A percentile compares a stretch with the other conserved stretches of the same genome.
Evolutionary conservation across 2,797 vertebrate genomes (phyloP).

Genomic region (Naso thynnoides): DNA sequence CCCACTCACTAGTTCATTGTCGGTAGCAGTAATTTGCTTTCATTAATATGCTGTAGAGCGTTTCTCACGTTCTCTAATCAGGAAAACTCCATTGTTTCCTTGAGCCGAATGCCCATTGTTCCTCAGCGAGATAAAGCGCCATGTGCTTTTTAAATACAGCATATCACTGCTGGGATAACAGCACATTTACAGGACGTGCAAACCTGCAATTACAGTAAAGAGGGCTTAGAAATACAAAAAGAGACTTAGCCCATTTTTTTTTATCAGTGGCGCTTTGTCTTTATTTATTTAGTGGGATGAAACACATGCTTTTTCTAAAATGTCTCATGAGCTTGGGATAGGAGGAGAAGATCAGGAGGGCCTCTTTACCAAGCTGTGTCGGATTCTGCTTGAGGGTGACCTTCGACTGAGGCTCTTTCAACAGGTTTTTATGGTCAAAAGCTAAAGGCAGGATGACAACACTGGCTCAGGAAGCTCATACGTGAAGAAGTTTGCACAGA

Average conservation of each 20-base stretch:
- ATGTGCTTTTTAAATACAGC: slow-evolving; percentile 39
- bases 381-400: slow-evolving; percentile 18
- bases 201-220: slow-evolving; percentile 40
- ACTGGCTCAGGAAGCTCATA: slow-evolving; percentile 49
- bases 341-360: slow-evolving; percentile 7
- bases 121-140: slow-evolving; percentile 26
- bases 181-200: slow-evolving; percentile 40
- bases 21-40: slow-evolving; percentile 12
- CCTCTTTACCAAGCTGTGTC: slow-evolving; percentile 16
- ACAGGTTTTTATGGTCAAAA: slow-evolving; percentile 43
- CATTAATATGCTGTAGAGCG: neutral
- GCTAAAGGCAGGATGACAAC: slow-evolving; percentile 48
- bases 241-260: slow-evolving; percentile 25
- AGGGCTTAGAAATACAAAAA: slow-evolving; percentile 33
- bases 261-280: slow-evolving; percentile 9
- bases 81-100: slow-evolving; percentile 22
- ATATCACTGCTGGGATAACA: slow-evolving; percentile 23
- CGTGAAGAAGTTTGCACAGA: slow-evolving; percentile 18
- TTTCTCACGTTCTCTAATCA: slow-evolving; percentile 25
- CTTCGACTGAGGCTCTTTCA: slow-evolving; percentile 49
- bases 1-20: slow-evolving; percentile 8
- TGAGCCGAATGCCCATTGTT: slow-evolving; percentile 45
- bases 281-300: slow-evolving; percentile 7
- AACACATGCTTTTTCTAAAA: slow-evolving; percentile 14
- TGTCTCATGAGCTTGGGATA: neutral